phyloP scores from a whole-genome alignment of 1,140 invertebrate genomes.

The Scaptomyza graminum region DNA sequence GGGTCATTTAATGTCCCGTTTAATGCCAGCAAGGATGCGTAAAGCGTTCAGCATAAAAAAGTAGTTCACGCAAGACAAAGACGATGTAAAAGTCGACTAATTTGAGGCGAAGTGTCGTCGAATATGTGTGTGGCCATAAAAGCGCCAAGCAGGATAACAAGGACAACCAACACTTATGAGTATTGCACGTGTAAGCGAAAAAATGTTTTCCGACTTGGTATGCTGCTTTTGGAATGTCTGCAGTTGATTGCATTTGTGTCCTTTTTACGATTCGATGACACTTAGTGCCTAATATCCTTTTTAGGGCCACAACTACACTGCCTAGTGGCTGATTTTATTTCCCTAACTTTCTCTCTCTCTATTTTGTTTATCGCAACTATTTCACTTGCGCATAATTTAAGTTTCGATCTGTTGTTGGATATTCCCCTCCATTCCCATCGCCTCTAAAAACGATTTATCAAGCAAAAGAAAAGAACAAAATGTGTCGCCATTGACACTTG shows the following conservation, averaged over 20 bases:
- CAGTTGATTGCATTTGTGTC: slow-evolving; percentile 72
- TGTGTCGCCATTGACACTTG: slow-evolving; percentile 58
- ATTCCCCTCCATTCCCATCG: neutral
- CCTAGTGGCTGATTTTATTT: slow-evolving; percentile 59
- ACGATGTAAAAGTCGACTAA: slow-evolving; percentile 39
- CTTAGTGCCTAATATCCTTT: slow-evolving; percentile 75
- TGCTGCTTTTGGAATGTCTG: slow-evolving; percentile 53
- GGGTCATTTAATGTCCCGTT: slow-evolving; percentile 58
- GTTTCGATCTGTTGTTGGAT: slow-evolving; percentile 7
- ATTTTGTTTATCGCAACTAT: slow-evolving; percentile 37
- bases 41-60: slow-evolving; percentile 75
- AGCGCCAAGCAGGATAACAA: slow-evolving; percentile 27
- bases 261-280: slow-evolving; percentile 78
- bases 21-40: slow-evolving; percentile 60
- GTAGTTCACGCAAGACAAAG: slow-evolving; percentile 13
- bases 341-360: neutral
- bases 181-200: slow-evolving; percentile 77
- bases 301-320: slow-evolving; percentile 41
- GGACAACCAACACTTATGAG: slow-evolving; percentile 41
- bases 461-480: slow-evolving; percentile 2
- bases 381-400: slow-evolving; percentile 65
- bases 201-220: slow-evolving; percentile 29
- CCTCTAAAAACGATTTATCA: slow-evolving; percentile 25
- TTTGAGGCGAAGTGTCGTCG: slow-evolving; percentile 69
- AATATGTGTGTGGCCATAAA: slow-evolving; percentile 58